Conservation (phyloP, 2,888 invertebrate genomes). For the Tanytarsus gracilentus region DNA sequence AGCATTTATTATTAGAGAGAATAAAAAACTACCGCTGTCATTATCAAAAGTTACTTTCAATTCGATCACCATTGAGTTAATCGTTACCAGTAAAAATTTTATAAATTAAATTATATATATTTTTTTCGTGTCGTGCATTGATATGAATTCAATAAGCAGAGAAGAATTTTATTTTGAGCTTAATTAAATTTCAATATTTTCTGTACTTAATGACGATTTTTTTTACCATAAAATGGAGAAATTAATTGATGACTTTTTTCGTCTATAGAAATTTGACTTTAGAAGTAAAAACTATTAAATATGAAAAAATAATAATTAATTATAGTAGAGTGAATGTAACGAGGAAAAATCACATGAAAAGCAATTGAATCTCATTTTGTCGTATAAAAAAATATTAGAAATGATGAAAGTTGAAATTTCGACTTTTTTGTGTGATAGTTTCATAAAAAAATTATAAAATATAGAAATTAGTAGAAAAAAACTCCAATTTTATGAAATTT, state of each 20-base stretch:
- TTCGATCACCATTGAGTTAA: background rate
- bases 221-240: too few species aligned
- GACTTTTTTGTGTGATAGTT: background rate
- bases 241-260: too few species aligned
- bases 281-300: too few species aligned
- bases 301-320: too few species aligned
- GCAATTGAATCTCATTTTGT: background rate
- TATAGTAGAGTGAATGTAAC: too few species aligned
- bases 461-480: background rate
- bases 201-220: background rate
- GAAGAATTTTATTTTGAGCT: background rate
- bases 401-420: background rate
- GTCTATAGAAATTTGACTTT: too few species aligned
- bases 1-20: background rate
- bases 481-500: too few species aligned
- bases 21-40: background rate
- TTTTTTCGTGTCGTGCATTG: too few species aligned
- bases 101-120: too few species aligned
- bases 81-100: too few species aligned
- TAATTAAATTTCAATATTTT: background rate
- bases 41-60: background rate
- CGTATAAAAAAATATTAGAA: background rate
- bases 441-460: background rate
- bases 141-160: too few species aligned
- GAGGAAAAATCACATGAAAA: background rate